Evolutionary conservation across 2,113 vertebrate species (phyloP).

Genomic region (Rhabdornis inornatus): DNA sequence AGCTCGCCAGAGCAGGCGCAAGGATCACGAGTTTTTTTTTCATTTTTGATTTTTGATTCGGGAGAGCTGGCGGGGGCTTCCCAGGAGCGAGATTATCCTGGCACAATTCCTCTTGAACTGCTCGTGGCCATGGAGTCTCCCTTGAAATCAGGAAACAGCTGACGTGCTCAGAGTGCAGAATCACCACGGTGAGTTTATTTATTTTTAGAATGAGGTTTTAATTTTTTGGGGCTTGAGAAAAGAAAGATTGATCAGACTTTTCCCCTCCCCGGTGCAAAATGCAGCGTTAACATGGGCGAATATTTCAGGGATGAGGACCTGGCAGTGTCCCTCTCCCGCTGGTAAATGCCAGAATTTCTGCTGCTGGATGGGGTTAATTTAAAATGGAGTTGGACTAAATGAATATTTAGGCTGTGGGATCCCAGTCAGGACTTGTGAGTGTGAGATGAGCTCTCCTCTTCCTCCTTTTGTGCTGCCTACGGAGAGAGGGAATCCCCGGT

Average conservation of each 20-base stretch:
- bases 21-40: constrained; percentile 4
- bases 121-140: constrained; percentile 63
- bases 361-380: constrained; percentile 11
- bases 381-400: neutral
- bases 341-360: neutral
- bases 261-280: neutral
- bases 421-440: fast-evolving
- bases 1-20: constrained; percentile 58
- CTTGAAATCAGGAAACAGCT: constrained; percentile 58
- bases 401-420: neutral
- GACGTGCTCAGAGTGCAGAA: constrained; percentile 61
- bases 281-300: fast-evolving
- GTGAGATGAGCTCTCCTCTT: neutral
- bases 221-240: neutral
- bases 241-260: neutral
- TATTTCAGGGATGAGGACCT: neutral
- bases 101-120: constrained; percentile 55
- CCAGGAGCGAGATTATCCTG: constrained; percentile 20
- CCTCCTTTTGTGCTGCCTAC: constrained; percentile 31
- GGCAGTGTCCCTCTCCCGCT: neutral
- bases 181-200: constrained; percentile 71
- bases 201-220: constrained; percentile 4
- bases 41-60: neutral
- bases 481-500: constrained; percentile 73
- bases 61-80: constrained; percentile 48